Base-by-base conservation (phyloP, 2,797 vertebrate genomes). In the Coilia nasus region DNA sequence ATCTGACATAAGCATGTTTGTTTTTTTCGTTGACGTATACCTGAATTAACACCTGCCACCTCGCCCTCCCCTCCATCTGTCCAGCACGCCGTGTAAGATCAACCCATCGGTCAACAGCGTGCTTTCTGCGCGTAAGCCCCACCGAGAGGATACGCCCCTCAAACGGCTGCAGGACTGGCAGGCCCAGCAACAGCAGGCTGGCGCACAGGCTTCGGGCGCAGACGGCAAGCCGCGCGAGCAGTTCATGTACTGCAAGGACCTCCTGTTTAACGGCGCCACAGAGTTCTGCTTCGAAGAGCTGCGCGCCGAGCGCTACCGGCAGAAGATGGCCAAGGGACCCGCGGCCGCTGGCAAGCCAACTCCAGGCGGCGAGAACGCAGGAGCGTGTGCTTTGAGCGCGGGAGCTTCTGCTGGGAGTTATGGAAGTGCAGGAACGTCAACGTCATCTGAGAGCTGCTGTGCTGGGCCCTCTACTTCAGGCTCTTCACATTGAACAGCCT, bases 261-360 rank as follows among this genome's bases (percentile, higher is more conserved):
- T 97, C 90, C 95, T 99, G 83, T 95, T 97, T 91, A 97, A 95
- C 25, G 98, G 98, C 14, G 96, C 96, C 0, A 92, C 95, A 0
- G 98, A 99, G 75, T 99, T 99, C 91, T 97, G 96, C 87, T 97
- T 99, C 21, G 98, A 99, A 91, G 98, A 99, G 89, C 96, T 99
- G 87, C 92, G 97, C 6, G 97, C 97, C 23, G 97, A 98, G 87
- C 94, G 95, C 86, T 97, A 96, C 91, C 95, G 96, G n/a, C 96
- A 97, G 91, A 97, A 96, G 91, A 89, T 89, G 0, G 92, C 92
- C 15, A 92, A 93, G 83, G 91, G 80, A 87, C 87, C 90, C 0
- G 93, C 96, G 93, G 94, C 1, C 85, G 82, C 5, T 80, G 82
- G 19, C 83, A 83, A 62, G 17, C 5, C 17, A 6, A 59, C 17